These are phyloP conservation scores for Drosophila pegasa DNA, from an alignment of 2,888 invertebrate genomes.

Conservation along the genomic window DNA sequence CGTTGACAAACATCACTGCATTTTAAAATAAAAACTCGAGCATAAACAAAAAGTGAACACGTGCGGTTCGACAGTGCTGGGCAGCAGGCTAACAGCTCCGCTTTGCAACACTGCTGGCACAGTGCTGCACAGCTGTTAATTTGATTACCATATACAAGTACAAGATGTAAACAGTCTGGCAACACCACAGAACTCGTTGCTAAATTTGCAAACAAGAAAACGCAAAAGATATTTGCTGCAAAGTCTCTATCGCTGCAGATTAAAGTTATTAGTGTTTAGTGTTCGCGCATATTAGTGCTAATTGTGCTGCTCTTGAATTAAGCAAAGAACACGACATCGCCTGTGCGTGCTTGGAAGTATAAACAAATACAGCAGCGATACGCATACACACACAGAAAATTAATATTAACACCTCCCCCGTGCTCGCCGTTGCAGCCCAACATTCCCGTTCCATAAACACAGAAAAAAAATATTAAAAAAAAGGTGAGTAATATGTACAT, in stretches of 20 bases:
- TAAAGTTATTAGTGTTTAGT: slow-evolving; percentile 9
- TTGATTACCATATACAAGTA: slow-evolving; percentile 4
- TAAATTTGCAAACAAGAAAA: slow-evolving; percentile 60
- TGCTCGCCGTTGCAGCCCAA: slow-evolving; percentile 25
- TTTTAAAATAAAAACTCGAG: slow-evolving; percentile 31
- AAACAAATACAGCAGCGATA: slow-evolving; percentile 46
- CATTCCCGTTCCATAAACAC: slow-evolving; percentile 51
- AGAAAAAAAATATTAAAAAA: slow-evolving; percentile 48
- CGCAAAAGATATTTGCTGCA: slow-evolving; percentile 52
- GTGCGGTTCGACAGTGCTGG: slow-evolving; percentile 45
- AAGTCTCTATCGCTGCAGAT: slow-evolving; percentile 18
- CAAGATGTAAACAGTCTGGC: slow-evolving; percentile 30
- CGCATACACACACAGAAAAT: slow-evolving; percentile 25
- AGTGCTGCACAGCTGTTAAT: slow-evolving; percentile 43
- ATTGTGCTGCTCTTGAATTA: slow-evolving; percentile 8
- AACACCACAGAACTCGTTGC: slow-evolving; percentile 44
- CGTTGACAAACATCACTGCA: slow-evolving; percentile 93
- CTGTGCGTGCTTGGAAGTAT: slow-evolving; percentile 35
- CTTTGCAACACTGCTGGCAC: slow-evolving; percentile 32
- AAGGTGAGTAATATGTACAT: slow-evolving; percentile 69
- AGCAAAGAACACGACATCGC: slow-evolving; percentile 21
- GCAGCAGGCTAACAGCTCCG: background rate
- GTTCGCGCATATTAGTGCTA: slow-evolving; percentile 36
- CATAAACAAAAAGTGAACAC: slow-evolving; percentile 68
- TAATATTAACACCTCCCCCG: slow-evolving; percentile 42